phyloP scores from a whole-genome alignment of 30 jellyfish, hydroid and myxozoan genomes.

The Turritopsis rubra region DNA sequence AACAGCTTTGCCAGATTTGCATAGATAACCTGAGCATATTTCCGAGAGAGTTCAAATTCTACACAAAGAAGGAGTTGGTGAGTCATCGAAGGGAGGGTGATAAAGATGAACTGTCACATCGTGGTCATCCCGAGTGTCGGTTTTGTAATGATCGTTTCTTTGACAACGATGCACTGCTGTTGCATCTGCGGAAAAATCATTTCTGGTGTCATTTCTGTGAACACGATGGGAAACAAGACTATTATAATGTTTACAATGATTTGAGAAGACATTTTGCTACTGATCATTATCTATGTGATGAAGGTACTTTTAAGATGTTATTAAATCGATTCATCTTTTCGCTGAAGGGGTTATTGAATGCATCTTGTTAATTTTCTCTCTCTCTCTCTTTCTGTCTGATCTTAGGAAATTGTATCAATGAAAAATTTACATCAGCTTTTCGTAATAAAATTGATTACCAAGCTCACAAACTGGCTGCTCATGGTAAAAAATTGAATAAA shows the following conservation, averaged over 20 bases:
- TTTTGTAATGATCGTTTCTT: conserved; percentile 79
- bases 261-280: conserved; percentile 69
- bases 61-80: conserved; percentile 57
- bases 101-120: conserved; percentile 58
- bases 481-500: conserved; percentile 67
- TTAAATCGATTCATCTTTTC: not conserved
- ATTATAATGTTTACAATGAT: conserved; percentile 58
- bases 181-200: conserved; percentile 81
- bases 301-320: conserved; percentile 22
- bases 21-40: conserved; percentile 56
- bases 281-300: conserved; percentile 83
- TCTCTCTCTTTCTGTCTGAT: not conserved
- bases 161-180: conserved; percentile 70
- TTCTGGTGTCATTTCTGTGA: conserved; percentile 99
- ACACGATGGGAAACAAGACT: conserved; percentile 91
- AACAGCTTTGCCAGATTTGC: conserved; percentile 75
- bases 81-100: conserved; percentile 82
- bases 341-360: not conserved
- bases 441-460: conserved; percentile 75
- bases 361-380: not conserved
- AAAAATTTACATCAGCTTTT: conserved; percentile 81
- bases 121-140: conserved; percentile 94
- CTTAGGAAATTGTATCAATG: conserved; percentile 59
- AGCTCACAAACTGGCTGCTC: conserved; percentile 83
- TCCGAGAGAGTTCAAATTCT: conserved; percentile 61